These are phyloP conservation scores for Itoplectis maculator DNA, from an alignment of 2,888 invertebrate genomes.

Conservation along the genomic window DNA sequence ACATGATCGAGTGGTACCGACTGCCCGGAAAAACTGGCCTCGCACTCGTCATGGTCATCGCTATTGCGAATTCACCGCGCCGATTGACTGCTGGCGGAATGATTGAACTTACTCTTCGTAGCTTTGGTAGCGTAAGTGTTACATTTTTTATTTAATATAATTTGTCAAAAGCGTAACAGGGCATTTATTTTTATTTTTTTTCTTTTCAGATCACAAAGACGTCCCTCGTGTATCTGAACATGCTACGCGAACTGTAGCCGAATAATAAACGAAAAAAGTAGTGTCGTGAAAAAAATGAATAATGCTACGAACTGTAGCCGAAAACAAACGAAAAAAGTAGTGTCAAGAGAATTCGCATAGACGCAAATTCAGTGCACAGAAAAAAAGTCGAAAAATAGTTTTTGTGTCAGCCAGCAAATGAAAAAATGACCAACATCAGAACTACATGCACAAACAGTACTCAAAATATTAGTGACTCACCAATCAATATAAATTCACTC, in stretches of 20 bases:
- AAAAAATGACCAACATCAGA: no score
- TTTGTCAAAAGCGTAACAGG: not conserved
- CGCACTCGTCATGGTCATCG: slow-evolving; percentile 46
- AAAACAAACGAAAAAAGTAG: slow-evolving; percentile 22
- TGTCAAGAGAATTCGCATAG: no score
- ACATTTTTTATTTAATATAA: not conserved
- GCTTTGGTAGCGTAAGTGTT: slow-evolving; percentile 30
- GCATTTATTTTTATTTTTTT: not conserved
- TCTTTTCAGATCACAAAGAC: slow-evolving; percentile 61
- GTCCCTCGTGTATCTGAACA: slow-evolving; percentile 63
- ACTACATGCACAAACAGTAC: no score
- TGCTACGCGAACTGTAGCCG: slow-evolving; percentile 61
- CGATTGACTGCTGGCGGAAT: slow-evolving; percentile 58
- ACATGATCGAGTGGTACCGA: slow-evolving; percentile 57
- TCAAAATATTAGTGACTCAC: no score
- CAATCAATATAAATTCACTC: no score
- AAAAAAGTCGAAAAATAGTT: no score
- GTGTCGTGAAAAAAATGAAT: no score
- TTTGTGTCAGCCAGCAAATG: no score
- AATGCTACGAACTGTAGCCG: slow-evolving; percentile 60
- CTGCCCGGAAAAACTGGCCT: slow-evolving; percentile 35
- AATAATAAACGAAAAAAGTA: slow-evolving; percentile 27
- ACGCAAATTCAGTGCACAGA: no score
- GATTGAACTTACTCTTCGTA: slow-evolving; percentile 54
- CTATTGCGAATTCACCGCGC: slow-evolving; percentile 37